Conservation (phyloP, 2,888 invertebrate genomes). For the Sminthurinus aureus region DNA sequence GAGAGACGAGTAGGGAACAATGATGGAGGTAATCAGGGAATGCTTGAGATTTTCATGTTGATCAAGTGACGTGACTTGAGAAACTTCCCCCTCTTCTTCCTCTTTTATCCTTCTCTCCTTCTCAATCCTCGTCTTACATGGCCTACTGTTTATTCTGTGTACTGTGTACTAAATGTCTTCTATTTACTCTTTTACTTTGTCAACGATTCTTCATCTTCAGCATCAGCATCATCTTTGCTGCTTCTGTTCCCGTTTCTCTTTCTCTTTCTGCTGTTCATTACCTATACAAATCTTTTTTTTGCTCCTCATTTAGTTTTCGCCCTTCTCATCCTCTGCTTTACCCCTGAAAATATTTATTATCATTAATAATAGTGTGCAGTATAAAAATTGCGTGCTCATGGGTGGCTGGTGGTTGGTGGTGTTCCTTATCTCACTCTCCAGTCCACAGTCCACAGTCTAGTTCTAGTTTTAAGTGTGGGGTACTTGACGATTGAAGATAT, state of each 20-base stretch:
- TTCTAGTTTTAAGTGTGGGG: no score
- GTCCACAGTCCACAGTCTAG: no score
- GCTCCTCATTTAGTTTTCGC: no score
- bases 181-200: neutral
- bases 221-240: neutral
- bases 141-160: no score
- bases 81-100: constrained; percentile 20
- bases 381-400: no score
- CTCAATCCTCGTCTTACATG: no score
- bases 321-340: neutral
- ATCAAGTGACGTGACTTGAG: constrained; percentile 20
- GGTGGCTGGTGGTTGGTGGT: no score
- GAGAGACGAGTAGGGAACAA: neutral
- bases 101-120: constrained; percentile 25
- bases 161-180: no score
- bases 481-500: no score
- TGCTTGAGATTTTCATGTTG: constrained; percentile 6
- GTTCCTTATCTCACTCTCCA: no score
- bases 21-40: constrained; percentile 24
- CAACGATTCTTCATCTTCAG: neutral
- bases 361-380: no score
- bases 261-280: neutral
- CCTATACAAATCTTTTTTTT: neutral
- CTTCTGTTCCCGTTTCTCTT: constrained; percentile 21
- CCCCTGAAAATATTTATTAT: no score